phyloP scores from a whole-genome alignment of 1,140 invertebrate species.

The Drosophila orosa region DNA sequence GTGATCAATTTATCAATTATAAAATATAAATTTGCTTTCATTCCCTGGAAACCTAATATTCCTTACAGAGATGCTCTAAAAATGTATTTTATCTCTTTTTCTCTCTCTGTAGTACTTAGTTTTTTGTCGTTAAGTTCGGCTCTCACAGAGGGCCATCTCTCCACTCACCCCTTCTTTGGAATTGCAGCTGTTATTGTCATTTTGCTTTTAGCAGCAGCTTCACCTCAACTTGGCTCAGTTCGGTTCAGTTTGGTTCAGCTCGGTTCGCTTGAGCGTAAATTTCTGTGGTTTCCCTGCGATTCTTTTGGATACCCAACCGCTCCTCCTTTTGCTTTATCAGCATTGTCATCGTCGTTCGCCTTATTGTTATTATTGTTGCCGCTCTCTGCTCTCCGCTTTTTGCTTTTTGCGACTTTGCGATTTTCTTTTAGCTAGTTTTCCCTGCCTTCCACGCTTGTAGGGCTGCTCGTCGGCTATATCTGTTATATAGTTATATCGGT shows the following conservation, averaged over 20 bases:
- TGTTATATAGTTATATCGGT: constrained; percentile 28
- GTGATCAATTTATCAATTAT: too few species aligned
- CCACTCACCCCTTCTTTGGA: constrained; percentile 1
- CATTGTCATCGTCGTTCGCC: constrained; percentile 50
- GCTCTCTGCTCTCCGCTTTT: constrained; percentile 10
- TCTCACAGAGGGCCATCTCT: constrained; percentile 23
- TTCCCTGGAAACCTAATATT: too few species aligned
- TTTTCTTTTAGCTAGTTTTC: constrained; percentile 54
- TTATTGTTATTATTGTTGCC: constrained; percentile 50
- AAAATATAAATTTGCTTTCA: too few species aligned
- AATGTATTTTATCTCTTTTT: neutral
- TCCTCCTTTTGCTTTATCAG: constrained; percentile 33
- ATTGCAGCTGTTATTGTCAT: constrained; percentile 81
- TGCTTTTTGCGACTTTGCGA: constrained; percentile 39
- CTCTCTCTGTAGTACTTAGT: constrained; percentile 31
- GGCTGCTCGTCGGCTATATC: constrained; percentile 30
- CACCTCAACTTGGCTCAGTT: constrained; percentile 55
- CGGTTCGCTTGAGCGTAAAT: constrained; percentile 58
- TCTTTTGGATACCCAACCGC: constrained; percentile 31
- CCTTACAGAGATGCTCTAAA: too few species aligned
- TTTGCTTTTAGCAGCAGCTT: constrained; percentile 70
- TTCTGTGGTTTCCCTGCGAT: constrained; percentile 70
- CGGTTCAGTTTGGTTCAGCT: constrained; percentile 33
- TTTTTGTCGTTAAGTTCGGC: constrained; percentile 26
- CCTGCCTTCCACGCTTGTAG: constrained; percentile 41